Evolutionary conservation across 2,113 vertebrate species (phyloP), one percentile per base, ranked within the genome.

Genomic region (Barbus barbus): DNA sequence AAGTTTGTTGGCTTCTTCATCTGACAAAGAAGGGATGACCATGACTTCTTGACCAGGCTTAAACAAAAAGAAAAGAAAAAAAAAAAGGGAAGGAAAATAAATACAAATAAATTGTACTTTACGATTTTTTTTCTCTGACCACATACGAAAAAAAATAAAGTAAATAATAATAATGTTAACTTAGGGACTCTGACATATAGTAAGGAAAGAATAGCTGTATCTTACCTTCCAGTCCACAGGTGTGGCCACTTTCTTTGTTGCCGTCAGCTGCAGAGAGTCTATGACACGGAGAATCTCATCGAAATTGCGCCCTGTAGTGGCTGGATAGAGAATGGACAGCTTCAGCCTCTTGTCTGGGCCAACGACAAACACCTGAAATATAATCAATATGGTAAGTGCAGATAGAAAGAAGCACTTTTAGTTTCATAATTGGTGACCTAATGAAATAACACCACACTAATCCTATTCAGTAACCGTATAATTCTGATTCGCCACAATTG

Each of bases 311-410:
- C 98, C 98, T 0, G 98, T 99, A 81, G 97, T 99, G 63, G 97
- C 98, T 13, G 98, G 97, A 88, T 99, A 99, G 56, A 99, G 96
- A 91, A 99, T 95, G 6, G 97, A 99, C 61, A 99, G 95, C 91
- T 99, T 99, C 92, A 99, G 85, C 88, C 94, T 97, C 95, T 99
- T 99, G 90, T 99, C 97, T 0, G 98, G 97, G 36, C 97, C 98
- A 61, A 99, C 93, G 87, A 99, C 2, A 63, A 98, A 99, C 51
- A 99, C 97, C 98, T 99, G 82, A 26, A 41, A 41, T 41, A 41
- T 41, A 41, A 41, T 9, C 9, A 11, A 41, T 41, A 9, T 41
- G 38, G 8, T 41, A 11, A 41, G 9, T 41, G 38, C 38, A 41
- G 9, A 41, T 9, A 38, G 38, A 38, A 38, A 38, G 8, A 38